Conservation (phyloP, 1,140 invertebrate genomes). For the Camponotus vicinus region DNA sequence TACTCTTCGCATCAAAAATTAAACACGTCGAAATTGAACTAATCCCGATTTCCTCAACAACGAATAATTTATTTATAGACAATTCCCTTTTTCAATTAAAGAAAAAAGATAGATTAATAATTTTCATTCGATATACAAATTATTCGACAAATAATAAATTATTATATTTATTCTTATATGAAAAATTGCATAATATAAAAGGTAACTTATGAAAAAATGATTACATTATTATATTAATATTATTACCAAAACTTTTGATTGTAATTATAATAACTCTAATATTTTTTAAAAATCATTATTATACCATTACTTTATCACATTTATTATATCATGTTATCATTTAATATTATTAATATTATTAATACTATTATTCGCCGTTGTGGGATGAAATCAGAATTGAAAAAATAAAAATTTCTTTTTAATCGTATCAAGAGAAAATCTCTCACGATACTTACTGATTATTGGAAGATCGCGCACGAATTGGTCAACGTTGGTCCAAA, state of each 20-base stretch:
- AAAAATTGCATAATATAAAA: background rate
- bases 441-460: slow-evolving; percentile 33
- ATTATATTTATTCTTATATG: background rate
- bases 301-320: no score
- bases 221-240: background rate
- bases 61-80: background rate
- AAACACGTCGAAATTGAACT: background rate
- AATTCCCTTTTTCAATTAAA: background rate
- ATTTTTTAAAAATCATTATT: no score
- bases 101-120: background rate
- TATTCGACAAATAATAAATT: background rate
- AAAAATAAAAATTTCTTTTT: no score
- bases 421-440: background rate
- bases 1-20: slow-evolving; percentile 17
- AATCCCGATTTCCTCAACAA: background rate
- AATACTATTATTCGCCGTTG: background rate
- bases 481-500: slow-evolving; percentile 18
- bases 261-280: no score
- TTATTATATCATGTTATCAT: background rate
- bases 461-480: background rate
- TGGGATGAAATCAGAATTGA: background rate
- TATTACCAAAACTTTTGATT: background rate
- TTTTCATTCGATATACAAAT: background rate
- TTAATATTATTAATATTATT: background rate
- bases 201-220: background rate